phyloP scores from a whole-genome alignment of 1,140 invertebrate genomes.

The Pemphigus obesinymphae region DNA sequence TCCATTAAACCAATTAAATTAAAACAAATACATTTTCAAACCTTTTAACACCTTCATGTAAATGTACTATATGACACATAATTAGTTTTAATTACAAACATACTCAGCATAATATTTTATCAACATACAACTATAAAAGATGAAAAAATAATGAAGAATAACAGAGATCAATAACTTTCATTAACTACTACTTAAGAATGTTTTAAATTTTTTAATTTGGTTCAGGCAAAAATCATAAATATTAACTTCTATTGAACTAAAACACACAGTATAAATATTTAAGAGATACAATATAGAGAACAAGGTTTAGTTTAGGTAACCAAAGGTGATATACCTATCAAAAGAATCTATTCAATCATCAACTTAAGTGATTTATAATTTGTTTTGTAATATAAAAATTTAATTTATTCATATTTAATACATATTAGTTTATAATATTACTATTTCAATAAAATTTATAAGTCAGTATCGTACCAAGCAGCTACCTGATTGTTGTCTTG shows the following conservation, averaged over 20 bases:
- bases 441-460: constrained; percentile 55
- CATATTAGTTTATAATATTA: background rate
- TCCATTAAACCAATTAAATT: too few relatives aligned
- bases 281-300: background rate
- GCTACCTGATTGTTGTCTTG: constrained; percentile 84
- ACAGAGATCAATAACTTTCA: constrained; percentile 17
- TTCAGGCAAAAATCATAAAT: background rate
- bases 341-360: background rate
- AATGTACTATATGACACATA: background rate
- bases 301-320: background rate
- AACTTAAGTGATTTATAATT: background rate
- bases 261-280: background rate
- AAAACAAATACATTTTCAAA: too few relatives aligned
- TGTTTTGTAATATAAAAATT: constrained; percentile 15
- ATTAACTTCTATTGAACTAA: background rate
- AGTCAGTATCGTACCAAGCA: constrained; percentile 94
- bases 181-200: background rate
- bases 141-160: background rate
- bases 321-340: background rate
- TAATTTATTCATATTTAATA: constrained; percentile 26
- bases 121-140: background rate
- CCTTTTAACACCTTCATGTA: too few relatives aligned
- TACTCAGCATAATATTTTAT: background rate
- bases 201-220: background rate
- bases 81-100: background rate